These are phyloP conservation scores for Drosophila tropicalis DNA, from an alignment of 1,140 invertebrate species.

Conservation along the genomic window DNA sequence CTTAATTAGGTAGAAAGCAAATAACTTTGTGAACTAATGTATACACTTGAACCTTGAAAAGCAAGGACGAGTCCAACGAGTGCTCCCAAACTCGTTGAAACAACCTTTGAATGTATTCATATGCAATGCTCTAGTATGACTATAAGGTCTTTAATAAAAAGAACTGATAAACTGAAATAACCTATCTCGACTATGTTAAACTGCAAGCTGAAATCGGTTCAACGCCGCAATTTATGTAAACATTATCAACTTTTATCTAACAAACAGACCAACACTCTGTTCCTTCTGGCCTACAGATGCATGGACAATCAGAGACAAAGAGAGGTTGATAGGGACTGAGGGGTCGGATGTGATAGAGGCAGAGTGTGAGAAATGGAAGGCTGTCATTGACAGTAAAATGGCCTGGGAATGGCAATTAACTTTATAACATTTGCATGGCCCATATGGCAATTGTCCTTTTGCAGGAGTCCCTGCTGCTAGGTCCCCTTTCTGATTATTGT, in stretches of 20 bases:
- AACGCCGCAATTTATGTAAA: neutral
- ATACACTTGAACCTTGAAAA: no score
- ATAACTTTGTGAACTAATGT: no score
- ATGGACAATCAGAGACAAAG: neutral
- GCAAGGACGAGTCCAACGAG: no score
- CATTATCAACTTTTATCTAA: slow-evolving; percentile 48
- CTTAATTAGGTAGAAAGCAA: no score
- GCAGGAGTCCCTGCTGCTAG: slow-evolving; percentile 5
- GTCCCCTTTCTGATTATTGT: slow-evolving; percentile 28
- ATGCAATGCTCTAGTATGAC: no score
- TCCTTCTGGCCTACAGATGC: slow-evolving; percentile 23
- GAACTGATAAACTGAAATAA: no score
- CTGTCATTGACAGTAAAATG: slow-evolving; percentile 49
- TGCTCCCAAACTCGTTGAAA: no score
- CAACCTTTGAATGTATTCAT: no score
- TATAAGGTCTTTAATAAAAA: no score
- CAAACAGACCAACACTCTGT: slow-evolving; percentile 42
- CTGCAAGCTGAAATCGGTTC: no score
- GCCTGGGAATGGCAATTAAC: slow-evolving; percentile 70
- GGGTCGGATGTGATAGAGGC: neutral
- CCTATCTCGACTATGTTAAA: no score
- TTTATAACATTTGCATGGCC: slow-evolving; percentile 76
- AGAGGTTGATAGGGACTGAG: neutral
- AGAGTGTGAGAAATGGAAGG: neutral
- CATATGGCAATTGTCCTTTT: slow-evolving; percentile 34